A percentile compares a stretch with the other conserved stretches of the same genome.
Evolutionary conservation across 2,113 vertebrate species (phyloP).

Genomic region (Machaerirhynchus nigripectus): DNA sequence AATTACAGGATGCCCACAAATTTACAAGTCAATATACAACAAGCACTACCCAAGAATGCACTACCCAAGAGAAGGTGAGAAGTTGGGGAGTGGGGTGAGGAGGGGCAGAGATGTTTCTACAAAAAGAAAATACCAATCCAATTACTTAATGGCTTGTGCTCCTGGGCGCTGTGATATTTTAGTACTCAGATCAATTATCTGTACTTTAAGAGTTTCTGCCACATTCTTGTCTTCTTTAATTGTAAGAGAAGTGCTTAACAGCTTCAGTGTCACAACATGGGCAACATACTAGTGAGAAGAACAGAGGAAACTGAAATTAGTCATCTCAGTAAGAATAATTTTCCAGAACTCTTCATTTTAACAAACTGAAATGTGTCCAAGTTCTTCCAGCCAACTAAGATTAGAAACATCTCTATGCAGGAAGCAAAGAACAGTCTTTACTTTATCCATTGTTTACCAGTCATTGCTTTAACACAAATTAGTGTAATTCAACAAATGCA

Average conservation of each 20-base stretch:
- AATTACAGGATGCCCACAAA: background rate
- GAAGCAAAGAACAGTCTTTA: background rate
- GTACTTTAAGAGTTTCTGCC: constrained; percentile 90
- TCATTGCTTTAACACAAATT: background rate
- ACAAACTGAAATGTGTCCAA: background rate
- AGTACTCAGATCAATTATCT: constrained; percentile 89
- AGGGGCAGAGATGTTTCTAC: background rate
- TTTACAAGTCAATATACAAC: background rate
- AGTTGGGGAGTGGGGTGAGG: background rate
- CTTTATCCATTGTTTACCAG: background rate
- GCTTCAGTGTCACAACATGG: constrained; percentile 84
- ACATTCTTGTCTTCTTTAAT: constrained; percentile 83
- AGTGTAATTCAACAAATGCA: background rate
- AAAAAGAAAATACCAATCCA: background rate
- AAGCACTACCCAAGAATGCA: background rate
- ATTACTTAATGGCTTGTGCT: constrained; percentile 91
- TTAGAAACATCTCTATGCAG: background rate
- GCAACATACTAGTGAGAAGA: constrained; percentile 84
- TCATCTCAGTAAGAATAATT: background rate
- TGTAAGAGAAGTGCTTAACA: constrained; percentile 86
- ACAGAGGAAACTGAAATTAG: constrained; percentile 8
- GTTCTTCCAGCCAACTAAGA: background rate
- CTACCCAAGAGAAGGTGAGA: background rate
- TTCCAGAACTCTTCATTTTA: background rate
- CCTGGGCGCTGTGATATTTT: constrained; percentile 89